These are phyloP conservation scores for Phocoena sinus DNA, from an alignment of 2,113 vertebrate genomes.

Conservation along the genomic window DNA sequence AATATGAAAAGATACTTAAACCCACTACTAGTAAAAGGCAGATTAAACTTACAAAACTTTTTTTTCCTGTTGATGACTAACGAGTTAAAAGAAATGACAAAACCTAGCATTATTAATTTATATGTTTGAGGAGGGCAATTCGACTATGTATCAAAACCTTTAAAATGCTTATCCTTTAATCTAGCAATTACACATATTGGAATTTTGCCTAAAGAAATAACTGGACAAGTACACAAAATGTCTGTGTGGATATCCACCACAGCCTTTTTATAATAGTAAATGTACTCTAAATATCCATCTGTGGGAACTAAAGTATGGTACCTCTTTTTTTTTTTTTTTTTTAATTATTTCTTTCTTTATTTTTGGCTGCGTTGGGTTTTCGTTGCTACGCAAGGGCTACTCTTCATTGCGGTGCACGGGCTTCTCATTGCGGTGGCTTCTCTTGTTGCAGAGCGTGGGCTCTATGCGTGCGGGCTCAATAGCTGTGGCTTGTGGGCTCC, in stretches of 20 bases:
- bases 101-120: neutral
- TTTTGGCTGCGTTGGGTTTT: no score
- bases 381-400: no score
- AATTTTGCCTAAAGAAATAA: conserved; percentile 39
- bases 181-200: neutral
- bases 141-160: neutral
- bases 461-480: no score
- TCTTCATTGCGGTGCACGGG: no score
- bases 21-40: neutral
- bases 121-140: neutral
- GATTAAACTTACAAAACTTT: neutral
- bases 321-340: neutral
- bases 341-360: no score
- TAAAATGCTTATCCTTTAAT: conserved; percentile 3
- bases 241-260: neutral
- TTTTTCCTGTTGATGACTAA: neutral
- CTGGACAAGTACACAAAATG: neutral
- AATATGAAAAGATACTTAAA: conserved; percentile 23
- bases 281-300: neutral
- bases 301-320: neutral
- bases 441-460: no score
- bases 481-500: no score
- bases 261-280: neutral
- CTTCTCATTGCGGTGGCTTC: no score
- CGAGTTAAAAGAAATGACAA: neutral